Evolutionary conservation across 30 jellyfish, hydroid and myxozoan species (phyloP).

Genomic region (Aurelia aurita complex sp. Pacific): DNA sequence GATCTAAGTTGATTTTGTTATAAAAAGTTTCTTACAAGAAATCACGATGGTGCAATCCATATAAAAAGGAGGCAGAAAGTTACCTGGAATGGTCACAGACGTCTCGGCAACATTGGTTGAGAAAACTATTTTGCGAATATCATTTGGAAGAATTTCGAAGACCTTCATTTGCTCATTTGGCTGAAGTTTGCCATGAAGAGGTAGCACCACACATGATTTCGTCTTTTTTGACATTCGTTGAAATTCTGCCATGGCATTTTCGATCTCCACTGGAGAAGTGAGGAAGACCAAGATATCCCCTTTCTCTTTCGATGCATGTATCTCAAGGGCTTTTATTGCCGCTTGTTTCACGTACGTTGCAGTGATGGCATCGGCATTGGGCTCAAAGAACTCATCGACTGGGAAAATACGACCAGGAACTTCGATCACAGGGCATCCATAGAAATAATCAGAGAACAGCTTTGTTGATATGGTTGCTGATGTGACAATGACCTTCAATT

Average conservation of each 20-base stretch:
- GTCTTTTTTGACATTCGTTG: not conserved
- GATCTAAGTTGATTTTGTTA: no score
- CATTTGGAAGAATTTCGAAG: slow-evolving; percentile 49
- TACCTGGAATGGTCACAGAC: slow-evolving; percentile 80
- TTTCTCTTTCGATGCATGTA: slow-evolving; percentile 15
- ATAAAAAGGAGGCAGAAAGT: no score
- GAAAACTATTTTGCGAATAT: slow-evolving; percentile 52
- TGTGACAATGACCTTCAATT: slow-evolving; percentile 61
- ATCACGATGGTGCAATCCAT: no score
- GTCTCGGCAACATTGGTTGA: slow-evolving; percentile 87
- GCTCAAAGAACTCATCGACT: slow-evolving; percentile 54
- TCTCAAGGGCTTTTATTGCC: slow-evolving; percentile 54
- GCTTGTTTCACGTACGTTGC: slow-evolving; percentile 31
- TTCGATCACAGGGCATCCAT: slow-evolving; percentile 50
- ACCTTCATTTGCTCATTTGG: slow-evolving; percentile 69
- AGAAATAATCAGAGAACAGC: slow-evolving; percentile 61
- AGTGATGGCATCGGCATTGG: not conserved
- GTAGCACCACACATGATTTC: slow-evolving; percentile 7
- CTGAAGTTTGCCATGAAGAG: slow-evolving; percentile 76
- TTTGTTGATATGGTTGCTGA: slow-evolving; percentile 86
- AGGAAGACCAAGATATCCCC: slow-evolving; percentile 77
- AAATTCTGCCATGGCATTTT: slow-evolving; percentile 41
- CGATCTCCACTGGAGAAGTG: slow-evolving; percentile 78
- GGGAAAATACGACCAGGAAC: slow-evolving; percentile 78
- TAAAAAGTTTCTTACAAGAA: no score